A percentile compares a stretch with the other conserved stretches of the same genome.
Evolutionary conservation across 2,888 invertebrate species (phyloP).

Genomic region (Gastracanthus pulcherrimus): DNA sequence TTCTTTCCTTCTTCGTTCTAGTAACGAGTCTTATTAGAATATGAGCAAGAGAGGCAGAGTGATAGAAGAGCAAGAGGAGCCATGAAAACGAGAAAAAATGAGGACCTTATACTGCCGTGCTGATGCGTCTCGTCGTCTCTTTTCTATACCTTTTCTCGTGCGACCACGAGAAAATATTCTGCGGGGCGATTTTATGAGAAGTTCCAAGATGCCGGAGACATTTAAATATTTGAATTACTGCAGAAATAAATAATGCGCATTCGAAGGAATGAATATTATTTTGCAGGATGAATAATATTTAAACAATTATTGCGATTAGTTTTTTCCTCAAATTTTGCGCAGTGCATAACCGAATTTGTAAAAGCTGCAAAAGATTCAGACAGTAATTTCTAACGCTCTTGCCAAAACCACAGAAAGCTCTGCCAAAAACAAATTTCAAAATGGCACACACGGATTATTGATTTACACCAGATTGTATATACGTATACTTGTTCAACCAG

Average conservation of each 20-base stretch:
- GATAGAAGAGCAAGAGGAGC: neutral
- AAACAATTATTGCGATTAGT: too few species aligned
- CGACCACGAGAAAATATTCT: slow-evolving; percentile 19
- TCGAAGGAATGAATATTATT: too few species aligned
- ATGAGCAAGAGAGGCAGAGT: neutral
- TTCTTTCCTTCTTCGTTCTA: slow-evolving; percentile 41
- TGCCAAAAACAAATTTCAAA: neutral
- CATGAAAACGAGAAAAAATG: slow-evolving; percentile 28
- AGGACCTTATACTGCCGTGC: slow-evolving; percentile 23
- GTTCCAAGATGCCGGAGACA: too few species aligned
- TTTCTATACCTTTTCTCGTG: neutral
- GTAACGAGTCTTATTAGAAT: slow-evolving; percentile 29
- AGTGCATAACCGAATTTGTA: too few species aligned
- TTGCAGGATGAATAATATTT: too few species aligned
- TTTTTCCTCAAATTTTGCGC: too few species aligned
- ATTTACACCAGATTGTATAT: neutral
- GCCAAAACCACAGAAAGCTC: neutral
- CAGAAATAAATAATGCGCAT: too few species aligned
- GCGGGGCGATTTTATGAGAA: too few species aligned
- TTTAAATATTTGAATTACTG: slow-evolving; percentile 9
- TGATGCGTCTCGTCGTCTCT: neutral
- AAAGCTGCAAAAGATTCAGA: too few species aligned
- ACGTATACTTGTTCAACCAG: neutral
- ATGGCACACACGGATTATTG: neutral
- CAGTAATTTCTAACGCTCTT: neutral